Evolutionary conservation across 2,113 vertebrate genomes (phyloP).

Genomic region (Rana temporaria): DNA sequence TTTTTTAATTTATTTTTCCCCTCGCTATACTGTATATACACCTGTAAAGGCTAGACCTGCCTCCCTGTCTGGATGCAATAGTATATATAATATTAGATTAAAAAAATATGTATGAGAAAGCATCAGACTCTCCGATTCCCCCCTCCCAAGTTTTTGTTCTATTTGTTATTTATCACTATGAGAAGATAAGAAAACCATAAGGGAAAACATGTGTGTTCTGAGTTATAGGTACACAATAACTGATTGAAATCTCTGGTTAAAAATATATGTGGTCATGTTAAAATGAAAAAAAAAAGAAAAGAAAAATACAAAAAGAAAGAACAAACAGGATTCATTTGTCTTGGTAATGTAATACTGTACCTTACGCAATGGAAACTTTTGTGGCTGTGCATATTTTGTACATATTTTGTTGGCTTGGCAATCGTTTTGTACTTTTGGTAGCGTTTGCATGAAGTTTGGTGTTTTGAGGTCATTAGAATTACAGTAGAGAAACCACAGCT

Average conservation of each 20-base stretch:
- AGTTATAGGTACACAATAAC: background rate
- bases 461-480: background rate
- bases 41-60: too few species aligned
- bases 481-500: too few species aligned
- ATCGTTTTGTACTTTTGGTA: slow-evolving; percentile 5
- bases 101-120: too few species aligned
- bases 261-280: background rate
- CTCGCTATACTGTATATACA: too few species aligned
- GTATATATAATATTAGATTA: too few species aligned
- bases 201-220: background rate
- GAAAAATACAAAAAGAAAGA: background rate
- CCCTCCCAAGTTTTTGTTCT: too few species aligned
- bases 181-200: slow-evolving; percentile 8
- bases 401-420: slow-evolving; percentile 7
- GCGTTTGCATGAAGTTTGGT: background rate
- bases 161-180: background rate
- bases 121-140: too few species aligned
- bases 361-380: slow-evolving; percentile 20
- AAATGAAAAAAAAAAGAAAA: background rate
- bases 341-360: slow-evolving; percentile 22
- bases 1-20: too few species aligned
- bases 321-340: slow-evolving; percentile 13
- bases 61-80: too few species aligned
- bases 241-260: background rate
- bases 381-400: slow-evolving; percentile 7